phyloP scores from a whole-genome alignment of 2,113 vertebrate species.

The Octodon degus region DNA sequence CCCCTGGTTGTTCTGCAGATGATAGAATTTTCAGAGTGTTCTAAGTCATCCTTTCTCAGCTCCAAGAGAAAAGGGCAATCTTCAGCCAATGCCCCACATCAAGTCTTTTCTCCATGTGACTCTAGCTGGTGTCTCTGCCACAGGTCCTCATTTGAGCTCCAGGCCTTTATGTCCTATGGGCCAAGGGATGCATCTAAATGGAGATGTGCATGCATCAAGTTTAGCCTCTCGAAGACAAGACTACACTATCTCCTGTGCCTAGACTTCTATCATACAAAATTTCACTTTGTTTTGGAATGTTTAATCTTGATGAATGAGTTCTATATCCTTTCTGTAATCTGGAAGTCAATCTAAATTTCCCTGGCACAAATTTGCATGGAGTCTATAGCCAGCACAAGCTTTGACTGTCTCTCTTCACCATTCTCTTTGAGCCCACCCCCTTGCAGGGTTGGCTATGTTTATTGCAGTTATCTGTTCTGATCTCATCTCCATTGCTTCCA shows the following conservation, averaged over 20 bases:
- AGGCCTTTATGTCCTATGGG: slow-evolving; percentile 14
- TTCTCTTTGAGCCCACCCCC: not conserved
- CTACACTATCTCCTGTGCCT: not conserved
- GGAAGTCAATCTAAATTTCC: not conserved
- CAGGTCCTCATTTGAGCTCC: not conserved
- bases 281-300: not conserved
- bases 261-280: not conserved
- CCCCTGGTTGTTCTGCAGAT: not conserved
- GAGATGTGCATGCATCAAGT: not conserved
- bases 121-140: not conserved
- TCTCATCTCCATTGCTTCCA: not conserved
- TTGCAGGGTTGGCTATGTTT: not conserved
- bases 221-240: slow-evolving; percentile 8
- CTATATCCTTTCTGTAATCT: not conserved
- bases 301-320: not conserved
- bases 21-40: not conserved
- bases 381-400: not conserved
- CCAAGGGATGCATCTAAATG: not conserved
- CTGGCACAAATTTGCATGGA: not conserved
- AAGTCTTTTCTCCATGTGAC: not conserved
- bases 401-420: not conserved
- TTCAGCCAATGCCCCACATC: not conserved
- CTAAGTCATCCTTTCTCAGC: slow-evolving; percentile 42
- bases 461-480: not conserved
- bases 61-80: not conserved